Conservation (phyloP, 2,797 vertebrate species). For the Trachops cirrhosus region DNA sequence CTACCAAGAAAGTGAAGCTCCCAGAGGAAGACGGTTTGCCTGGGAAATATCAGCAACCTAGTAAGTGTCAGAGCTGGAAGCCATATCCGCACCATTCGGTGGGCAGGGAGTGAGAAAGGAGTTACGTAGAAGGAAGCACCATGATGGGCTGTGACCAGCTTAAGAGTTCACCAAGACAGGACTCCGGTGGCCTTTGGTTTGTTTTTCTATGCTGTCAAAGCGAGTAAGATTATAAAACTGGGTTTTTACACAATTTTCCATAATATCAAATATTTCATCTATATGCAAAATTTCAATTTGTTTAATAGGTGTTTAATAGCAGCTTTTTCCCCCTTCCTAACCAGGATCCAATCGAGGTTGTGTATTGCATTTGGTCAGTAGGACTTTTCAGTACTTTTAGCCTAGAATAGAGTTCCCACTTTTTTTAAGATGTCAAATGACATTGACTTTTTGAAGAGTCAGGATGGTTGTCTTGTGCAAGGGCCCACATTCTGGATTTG, state of each 20-base stretch:
- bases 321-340: not conserved
- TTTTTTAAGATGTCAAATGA: not conserved
- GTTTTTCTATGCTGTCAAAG: not conserved
- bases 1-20: not conserved
- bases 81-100: too few relatives aligned
- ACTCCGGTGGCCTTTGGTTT: not conserved
- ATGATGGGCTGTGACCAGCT: not conserved
- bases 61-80: not conserved
- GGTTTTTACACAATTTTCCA: not conserved
- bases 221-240: not conserved
- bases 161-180: not conserved
- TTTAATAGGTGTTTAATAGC: not conserved
- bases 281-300: not conserved
- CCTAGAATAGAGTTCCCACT: not conserved
- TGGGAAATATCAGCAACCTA: not conserved
- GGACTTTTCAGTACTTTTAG: not conserved
- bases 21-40: not conserved
- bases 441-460: not conserved
- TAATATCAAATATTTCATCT: not conserved
- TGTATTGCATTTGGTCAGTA: not conserved
- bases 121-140: accelerated
- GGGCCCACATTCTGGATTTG: not conserved
- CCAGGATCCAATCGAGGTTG: not conserved
- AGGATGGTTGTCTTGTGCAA: not conserved
- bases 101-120: not conserved